Evolutionary conservation across 1,140 invertebrate genomes (phyloP), one percentile per base, ranked within the genome.

Genomic region (Bombus haemorrhoidalis): DNA sequence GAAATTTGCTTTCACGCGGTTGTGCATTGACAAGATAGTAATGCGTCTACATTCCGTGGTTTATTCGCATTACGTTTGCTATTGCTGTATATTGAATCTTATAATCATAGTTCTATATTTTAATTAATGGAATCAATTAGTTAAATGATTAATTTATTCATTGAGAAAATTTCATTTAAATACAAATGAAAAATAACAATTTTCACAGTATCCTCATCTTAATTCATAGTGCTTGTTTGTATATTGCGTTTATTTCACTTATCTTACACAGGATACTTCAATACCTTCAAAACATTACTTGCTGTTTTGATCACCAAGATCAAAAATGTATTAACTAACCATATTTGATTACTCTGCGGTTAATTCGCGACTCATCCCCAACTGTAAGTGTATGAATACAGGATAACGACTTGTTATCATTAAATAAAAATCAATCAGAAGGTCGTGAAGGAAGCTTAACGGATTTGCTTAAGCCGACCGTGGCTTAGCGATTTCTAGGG

Each of bases 351-450:
- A 93, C 94, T 94, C 93, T 79, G 73, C 43, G 87, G 89, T 83
- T 94, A 94, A 94, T 94, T 92, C 93, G 82, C 77, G 80, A 72
- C 75, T 76, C 43, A 59, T 85, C 76, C 90, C 91, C 83, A 88
- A 92, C 90, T 90, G 93, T 94, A 93, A 95, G 93, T 94, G 93
- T 93, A 94, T 91, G 92, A 93, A 92, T 91, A 91, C 91, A 91
- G 92, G 91, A 88, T 87, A 92, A 93, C 93, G 91, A 93, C 89
- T 91, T 93, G 94, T 95, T 95, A 93, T 94, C 94, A 95, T 95
- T 95, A 95, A 95, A 95, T 95, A 95, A 95, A 95, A 95, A 95
- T 95, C 95, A 95, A 95, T 95, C 94, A 93, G 93, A 83, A 94
- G 93, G 93, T 92, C 93, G 94, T 93, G 93, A 94, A 95, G 94